A percentile compares a stretch with the other conserved stretches of the same genome.
These are phyloP conservation scores for Rousettus leschenaultii DNA, from an alignment of 2,113 vertebrate species.

Conservation along the genomic window DNA sequence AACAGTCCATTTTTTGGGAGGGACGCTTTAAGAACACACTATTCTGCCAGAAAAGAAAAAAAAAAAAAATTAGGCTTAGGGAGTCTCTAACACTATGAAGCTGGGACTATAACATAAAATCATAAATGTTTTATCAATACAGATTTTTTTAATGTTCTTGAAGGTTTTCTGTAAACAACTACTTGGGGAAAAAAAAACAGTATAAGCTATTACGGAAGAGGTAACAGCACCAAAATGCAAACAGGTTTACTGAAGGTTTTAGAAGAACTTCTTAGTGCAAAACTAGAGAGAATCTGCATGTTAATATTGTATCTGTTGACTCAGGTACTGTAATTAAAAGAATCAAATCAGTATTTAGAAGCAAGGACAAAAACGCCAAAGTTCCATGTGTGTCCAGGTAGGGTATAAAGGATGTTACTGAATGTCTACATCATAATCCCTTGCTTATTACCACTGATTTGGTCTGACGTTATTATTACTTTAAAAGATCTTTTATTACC, in stretches of 20 bases:
- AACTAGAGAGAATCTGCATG: neutral
- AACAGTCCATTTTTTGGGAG: neutral
- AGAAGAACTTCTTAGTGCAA: neutral
- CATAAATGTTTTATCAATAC: neutral
- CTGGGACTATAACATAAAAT: neutral
- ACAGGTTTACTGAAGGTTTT: neutral
- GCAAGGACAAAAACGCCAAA: neutral
- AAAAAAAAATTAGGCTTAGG: neutral
- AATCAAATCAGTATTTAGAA: neutral
- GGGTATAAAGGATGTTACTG: neutral
- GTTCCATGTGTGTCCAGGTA: neutral
- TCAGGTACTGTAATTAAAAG: neutral
- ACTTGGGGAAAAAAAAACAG: neutral
- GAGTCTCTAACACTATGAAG: neutral
- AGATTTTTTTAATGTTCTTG: neutral
- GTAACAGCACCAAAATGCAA: neutral
- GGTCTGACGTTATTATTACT: neutral
- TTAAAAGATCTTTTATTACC: neutral
- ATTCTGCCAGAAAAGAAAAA: neutral
- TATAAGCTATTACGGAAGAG: neutral
- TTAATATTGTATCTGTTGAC: neutral
- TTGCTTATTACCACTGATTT: neutral
- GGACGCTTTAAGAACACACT: slow-evolving; percentile 13
- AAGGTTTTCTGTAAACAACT: neutral
- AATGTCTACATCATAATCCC: neutral